Evolutionary conservation across 2,797 vertebrate species (phyloP), one percentile per base, ranked within the genome.

Genomic region (Sebastes matsubarae): DNA sequence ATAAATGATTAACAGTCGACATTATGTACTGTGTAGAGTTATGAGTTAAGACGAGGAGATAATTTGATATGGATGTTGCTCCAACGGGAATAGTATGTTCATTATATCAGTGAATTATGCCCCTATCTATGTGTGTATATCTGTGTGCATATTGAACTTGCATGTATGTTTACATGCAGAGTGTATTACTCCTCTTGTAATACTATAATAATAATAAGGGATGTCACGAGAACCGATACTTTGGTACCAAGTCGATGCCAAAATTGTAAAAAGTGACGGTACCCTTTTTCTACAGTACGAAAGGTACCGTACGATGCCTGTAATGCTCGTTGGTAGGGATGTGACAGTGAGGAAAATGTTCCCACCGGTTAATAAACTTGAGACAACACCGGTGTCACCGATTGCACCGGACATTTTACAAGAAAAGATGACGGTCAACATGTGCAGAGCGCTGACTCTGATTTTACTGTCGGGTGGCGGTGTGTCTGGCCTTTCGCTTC

Each of bases 71-170:
- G 65, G 29, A 79, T 65, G 27, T 58, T 64, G 57, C 77, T 67
- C 46, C 57, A 71, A 32, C 25, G 29, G 22, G 42, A 73, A 78
- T 64, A 61, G 63, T 68, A 66, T 74, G 68, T 82, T 87, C 68
- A 81, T 81, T 79, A 71, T 73, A 63, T 58, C 68, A 46, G 77
- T 73, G 77, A 84, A 63, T 74, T 82, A 76, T 60, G 10, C 8
- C 12, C 22, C n/a, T 8, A 6, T 42, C 38, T 42, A 42, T 27
- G 18, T 32, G 57, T 46, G 22, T 69, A 20, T 38, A 24, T 57
- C 25, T 59, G 25, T 67, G 61, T 34, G 42, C 3, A 22, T 46
- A 52, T 11, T 38, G 7, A 59, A 34, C 12, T 8, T 69, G 55
- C 8, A 6, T 54, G 22, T 10, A 22, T 77, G 67, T 50, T 75